Base-by-base conservation (phyloP, 37 sponge, comb jelly and placozoan species). In the Hormiphora californensis region DNA sequence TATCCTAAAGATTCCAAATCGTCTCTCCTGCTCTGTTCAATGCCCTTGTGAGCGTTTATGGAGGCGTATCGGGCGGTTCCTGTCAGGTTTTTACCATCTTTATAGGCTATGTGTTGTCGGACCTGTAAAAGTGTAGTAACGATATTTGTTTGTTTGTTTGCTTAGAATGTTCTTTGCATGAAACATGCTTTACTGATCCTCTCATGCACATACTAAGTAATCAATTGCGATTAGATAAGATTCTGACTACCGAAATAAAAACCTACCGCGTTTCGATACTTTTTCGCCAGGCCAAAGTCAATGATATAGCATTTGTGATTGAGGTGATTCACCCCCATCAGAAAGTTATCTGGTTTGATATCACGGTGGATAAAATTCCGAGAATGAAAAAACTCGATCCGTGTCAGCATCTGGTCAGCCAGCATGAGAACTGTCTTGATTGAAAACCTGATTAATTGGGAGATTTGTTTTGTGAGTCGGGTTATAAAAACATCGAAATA, bases 31-130 rank as follows among this genome's bases (percentile, higher is more conserved):
- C 87, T 85, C 62, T 85, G 85, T 34, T 85, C 85, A 54, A 81
- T 85, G 36, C 99, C 99, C 5, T 94, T 85, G 85, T 97, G 99
- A 34, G 99, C 99, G 65, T 97, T 97, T 87, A 97, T 95, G 55
- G 94, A 93, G 63, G 99, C 99, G 67, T 97, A 97, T 89, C 99
- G 63, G 3, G 99, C 99, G 12, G 99, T 97, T 17, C 99, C 99
- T 17, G 99, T 97, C 57, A 97, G 89, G 88, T 97, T 97, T 91
- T 97, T 97, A 73, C 94, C 99, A 86, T 97, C 99, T 85, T 95
- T 38, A 63, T 97, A 97, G 0, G 93, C 91, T 4, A 97, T 97
- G 90, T 97, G 99, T 39, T 89, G 91, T 22, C 95, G 92, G 0
- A 92, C 92, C 0, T n/a, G n/a, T n/a, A n/a, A n/a, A n/a, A n/a